phyloP scores from a whole-genome alignment of 2,113 vertebrate species.

The Ramphastos sulfuratus region DNA sequence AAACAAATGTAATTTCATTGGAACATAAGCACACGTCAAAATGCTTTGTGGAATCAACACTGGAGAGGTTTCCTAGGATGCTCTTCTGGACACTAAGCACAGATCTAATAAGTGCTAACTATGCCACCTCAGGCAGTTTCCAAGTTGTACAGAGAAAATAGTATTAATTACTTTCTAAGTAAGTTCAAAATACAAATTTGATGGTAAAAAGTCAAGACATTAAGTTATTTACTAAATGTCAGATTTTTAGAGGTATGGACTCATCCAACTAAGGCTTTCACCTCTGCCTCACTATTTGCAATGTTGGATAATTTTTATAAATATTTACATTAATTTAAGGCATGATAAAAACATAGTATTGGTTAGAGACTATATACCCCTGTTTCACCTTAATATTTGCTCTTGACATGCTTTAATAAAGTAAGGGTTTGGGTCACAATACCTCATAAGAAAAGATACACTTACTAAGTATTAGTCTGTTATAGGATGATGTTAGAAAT shows the following conservation, averaged over 20 bases:
- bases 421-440: neutral
- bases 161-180: neutral
- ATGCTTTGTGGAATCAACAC: neutral
- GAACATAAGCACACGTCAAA: neutral
- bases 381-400: neutral
- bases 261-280: neutral
- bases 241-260: neutral
- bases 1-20: neutral
- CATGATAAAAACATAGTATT: neutral
- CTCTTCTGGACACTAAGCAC: neutral
- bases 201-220: neutral
- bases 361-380: neutral
- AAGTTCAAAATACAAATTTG: neutral
- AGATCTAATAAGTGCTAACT: neutral
- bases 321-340: neutral
- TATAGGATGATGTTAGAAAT: neutral
- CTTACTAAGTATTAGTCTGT: neutral
- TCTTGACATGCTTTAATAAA: neutral
- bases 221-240: neutral
- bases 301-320: neutral
- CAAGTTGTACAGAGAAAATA: neutral
- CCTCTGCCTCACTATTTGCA: neutral
- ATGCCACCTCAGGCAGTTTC: neutral
- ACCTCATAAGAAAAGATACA: neutral
- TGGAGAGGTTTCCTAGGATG: neutral